These are phyloP conservation scores for Pelosia muscerda DNA, from an alignment of 2,888 invertebrate genomes.

Conservation along the genomic window DNA sequence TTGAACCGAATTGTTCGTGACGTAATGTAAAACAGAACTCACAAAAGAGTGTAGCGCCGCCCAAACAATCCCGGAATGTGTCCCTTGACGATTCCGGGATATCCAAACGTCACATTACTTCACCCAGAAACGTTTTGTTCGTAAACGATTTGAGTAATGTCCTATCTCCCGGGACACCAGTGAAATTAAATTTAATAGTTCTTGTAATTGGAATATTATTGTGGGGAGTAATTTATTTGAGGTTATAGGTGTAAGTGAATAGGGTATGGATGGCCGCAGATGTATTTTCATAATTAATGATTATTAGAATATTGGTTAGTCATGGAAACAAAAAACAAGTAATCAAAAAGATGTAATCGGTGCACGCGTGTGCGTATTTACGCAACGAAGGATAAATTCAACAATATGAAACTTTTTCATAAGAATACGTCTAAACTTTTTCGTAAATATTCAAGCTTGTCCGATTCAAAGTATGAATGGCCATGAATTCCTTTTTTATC, in stretches of 20 bases:
- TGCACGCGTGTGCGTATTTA: too few species aligned
- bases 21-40: slow-evolving; percentile 38
- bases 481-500: too few species aligned
- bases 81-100: slow-evolving; percentile 66
- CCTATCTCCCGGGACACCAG: slow-evolving; percentile 56
- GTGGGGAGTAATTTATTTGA: slow-evolving; percentile 43
- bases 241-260: slow-evolving; percentile 5
- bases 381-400: too few species aligned
- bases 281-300: not conserved
- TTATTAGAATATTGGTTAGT: not conserved
- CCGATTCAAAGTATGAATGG: too few species aligned
- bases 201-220: slow-evolving; percentile 62
- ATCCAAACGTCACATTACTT: slow-evolving; percentile 72
- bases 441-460: too few species aligned
- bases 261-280: not conserved
- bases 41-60: slow-evolving; percentile 53
- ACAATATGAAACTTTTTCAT: too few species aligned
- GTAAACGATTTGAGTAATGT: slow-evolving; percentile 68
- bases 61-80: slow-evolving; percentile 56
- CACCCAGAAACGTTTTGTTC: slow-evolving; percentile 56
- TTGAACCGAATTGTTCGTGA: slow-evolving; percentile 32
- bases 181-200: slow-evolving; percentile 68
- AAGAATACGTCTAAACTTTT: too few species aligned
- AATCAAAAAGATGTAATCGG: too few species aligned
- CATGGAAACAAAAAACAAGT: too few species aligned